These are phyloP conservation scores for Nymphalis urticae DNA, from an alignment of 2,888 invertebrate species.

Conservation along the genomic window DNA sequence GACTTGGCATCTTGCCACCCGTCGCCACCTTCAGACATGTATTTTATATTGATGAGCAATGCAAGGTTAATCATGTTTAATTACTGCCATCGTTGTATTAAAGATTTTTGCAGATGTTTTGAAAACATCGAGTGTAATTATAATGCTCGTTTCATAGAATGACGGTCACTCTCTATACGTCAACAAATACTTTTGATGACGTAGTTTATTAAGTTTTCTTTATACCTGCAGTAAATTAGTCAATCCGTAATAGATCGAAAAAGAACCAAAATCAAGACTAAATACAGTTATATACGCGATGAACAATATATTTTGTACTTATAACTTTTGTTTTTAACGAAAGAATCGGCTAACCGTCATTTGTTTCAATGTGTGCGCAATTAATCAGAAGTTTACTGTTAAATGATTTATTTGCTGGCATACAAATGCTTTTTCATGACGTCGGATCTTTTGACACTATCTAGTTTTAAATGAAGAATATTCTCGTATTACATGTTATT, in stretches of 20 bases:
- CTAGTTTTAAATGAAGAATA: conserved; percentile 4
- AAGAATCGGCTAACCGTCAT: too few species aligned
- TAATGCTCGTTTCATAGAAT: not conserved
- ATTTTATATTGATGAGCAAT: conserved; percentile 28
- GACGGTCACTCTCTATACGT: not conserved
- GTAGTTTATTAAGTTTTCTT: too few species aligned
- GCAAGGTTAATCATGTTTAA: conserved; percentile 33
- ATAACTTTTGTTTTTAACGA: too few species aligned
- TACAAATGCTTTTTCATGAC: too few species aligned
- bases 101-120: conserved; percentile 6
- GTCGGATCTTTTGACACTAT: not conserved
- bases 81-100: conserved; percentile 12
- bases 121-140: conserved; percentile 14
- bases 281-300: too few species aligned
- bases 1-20: conserved; percentile 63
- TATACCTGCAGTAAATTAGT: too few species aligned
- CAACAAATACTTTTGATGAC: not conserved
- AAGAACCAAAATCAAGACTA: too few species aligned
- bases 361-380: too few species aligned
- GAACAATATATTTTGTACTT: too few species aligned
- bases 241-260: too few species aligned
- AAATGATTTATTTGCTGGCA: too few species aligned
- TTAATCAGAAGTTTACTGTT: too few species aligned
- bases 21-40: conserved; percentile 36
- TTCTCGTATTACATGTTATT: conserved; percentile 10